Evolutionary conservation across 2,797 vertebrate genomes (phyloP).

Genomic region (Varecia variegata): DNA sequence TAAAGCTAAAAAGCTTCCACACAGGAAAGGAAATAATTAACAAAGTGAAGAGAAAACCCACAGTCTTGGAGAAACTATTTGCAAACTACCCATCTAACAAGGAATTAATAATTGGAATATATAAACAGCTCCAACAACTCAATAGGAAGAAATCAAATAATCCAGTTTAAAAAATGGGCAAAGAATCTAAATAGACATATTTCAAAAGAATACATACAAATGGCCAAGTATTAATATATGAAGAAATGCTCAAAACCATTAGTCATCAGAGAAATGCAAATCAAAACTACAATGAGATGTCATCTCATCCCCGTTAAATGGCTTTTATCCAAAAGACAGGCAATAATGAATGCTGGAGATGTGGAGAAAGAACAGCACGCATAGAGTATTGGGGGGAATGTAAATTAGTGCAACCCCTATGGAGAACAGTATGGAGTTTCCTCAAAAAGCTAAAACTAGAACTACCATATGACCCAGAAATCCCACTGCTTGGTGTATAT

Average conservation of each 20-base stretch:
- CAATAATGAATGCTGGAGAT: not conserved
- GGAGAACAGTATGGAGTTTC: not conserved
- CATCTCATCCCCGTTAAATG: not conserved
- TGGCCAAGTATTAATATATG: not conserved
- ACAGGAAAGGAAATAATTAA: not conserved
- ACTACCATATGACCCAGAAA: not conserved
- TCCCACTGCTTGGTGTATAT: not conserved
- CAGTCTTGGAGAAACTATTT: not conserved
- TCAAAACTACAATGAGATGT: not conserved
- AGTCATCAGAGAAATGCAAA: not conserved
- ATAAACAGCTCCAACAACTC: not conserved
- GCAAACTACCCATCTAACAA: not conserved
- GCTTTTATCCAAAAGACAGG: not conserved
- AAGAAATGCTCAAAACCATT: not conserved
- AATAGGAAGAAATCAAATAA: not conserved
- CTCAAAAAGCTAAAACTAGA: not conserved
- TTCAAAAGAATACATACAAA: not conserved
- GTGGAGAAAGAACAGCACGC: not conserved
- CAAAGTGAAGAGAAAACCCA: not conserved
- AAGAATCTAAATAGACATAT: not conserved
- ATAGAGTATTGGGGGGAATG: not conserved
- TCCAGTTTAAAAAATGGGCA: not conserved
- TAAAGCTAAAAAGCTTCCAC: not conserved
- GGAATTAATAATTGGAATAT: not conserved
- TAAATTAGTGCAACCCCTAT: not conserved